Evolutionary conservation across 2,888 invertebrate species (phyloP), one percentile per base, ranked within the genome.

Genomic region (Patella depressa): DNA sequence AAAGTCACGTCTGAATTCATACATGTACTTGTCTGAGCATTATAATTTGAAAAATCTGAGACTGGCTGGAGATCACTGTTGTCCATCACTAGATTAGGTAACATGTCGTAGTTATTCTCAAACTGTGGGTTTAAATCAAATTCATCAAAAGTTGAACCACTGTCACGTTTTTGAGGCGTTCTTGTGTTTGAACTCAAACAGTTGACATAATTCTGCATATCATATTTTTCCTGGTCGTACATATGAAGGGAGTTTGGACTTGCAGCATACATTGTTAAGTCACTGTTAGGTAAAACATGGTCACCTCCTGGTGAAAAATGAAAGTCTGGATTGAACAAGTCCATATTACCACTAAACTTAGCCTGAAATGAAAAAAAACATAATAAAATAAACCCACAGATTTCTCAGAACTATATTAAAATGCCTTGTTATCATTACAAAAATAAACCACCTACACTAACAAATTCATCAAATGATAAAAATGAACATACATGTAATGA

Each of bases 221-320:
- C 87, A 24, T 82, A 78, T 78, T 84, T 85, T 65, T 89, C 89
- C 76, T 86, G 87, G 17, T 89, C 89, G 80, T 89, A 89, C 84
- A 89, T 87, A 78, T 83, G 87, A 53, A 88, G 79, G 2, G 88
- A 88, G 76, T 88, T 87, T 19, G 89, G 88, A 80, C 88, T 88
- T 24, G 87, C 85, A 19, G 88, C 85, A 75, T 85, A 88, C 0
- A 85, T 83, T 53, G 85, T 79, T 11, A 75, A 70, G 65, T 77
- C 75, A 24, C 83, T 84, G 14, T 82, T 80, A 7, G 82, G 78
- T 9, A 81, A 78, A 0, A 83, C 79, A 53, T 85, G 82, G 24
- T 85, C 84, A 80, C 79, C 29, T 14, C 78, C 78, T 74, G 76
- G 79, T 17, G 75, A 65, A 53, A 72, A 79, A 34, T 72, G 77